Percentiles rank a stretch among this genome's conserved stretches.
phyloP scores from a whole-genome alignment of 2,113 vertebrate species.

The Ciconia stormi region DNA sequence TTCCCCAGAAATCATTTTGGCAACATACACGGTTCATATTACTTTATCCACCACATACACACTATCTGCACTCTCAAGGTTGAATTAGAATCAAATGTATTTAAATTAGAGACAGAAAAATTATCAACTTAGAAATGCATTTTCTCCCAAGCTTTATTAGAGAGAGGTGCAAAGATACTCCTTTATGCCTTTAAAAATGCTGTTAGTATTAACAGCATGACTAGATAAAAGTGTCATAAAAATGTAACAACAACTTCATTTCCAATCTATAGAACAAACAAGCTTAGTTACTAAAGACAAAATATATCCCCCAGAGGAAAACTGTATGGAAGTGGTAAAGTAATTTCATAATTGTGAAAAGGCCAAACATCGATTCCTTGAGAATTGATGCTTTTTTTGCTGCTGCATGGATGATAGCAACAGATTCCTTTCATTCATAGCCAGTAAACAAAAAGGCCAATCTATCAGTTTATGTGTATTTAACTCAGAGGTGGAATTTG shows the following conservation, averaged over 20 bases:
- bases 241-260: neutral
- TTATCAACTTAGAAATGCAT: neutral
- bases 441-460: neutral
- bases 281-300: neutral
- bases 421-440: neutral
- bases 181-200: neutral
- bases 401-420: neutral
- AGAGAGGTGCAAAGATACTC: neutral
- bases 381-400: neutral
- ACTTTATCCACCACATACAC: neutral
- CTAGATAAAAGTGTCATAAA: neutral
- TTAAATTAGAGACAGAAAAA: slow-evolving; percentile 5
- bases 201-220: neutral
- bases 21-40: neutral
- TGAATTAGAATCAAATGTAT: slow-evolving; percentile 2
- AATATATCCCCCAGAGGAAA: neutral
- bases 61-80: neutral
- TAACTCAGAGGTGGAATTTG: neutral
- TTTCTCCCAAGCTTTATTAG: neutral
- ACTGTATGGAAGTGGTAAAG: neutral
- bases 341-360: slow-evolving; percentile 20
- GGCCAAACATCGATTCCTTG: neutral
- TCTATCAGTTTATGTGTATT: neutral
- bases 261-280: slow-evolving; percentile 10
- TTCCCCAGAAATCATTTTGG: neutral